Evolutionary conservation across 1,140 invertebrate genomes (phyloP).

Genomic region (Gryon sp.): DNA sequence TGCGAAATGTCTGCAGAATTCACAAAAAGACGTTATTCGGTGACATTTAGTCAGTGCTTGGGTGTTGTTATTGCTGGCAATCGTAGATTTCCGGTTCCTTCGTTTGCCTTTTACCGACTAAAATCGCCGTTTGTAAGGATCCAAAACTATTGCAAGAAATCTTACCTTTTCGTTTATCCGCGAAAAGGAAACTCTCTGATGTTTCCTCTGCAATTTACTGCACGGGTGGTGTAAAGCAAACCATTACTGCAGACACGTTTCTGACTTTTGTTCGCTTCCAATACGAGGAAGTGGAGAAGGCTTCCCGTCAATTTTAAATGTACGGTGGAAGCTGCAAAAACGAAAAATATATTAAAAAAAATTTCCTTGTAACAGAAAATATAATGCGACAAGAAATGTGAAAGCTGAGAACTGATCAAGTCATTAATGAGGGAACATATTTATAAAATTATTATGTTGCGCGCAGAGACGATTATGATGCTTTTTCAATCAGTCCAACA

Average conservation of each 20-base stretch:
- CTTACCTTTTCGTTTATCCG: slow-evolving; percentile 20
- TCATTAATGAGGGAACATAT: neutral
- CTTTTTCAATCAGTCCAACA: slow-evolving; percentile 6
- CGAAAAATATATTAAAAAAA: no score
- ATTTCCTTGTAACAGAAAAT: no score
- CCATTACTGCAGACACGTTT: slow-evolving; percentile 11
- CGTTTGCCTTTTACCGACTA: no score
- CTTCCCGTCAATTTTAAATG: no score
- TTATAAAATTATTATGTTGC: neutral
- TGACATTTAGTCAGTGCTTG: slow-evolving; percentile 46
- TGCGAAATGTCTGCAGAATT: slow-evolving; percentile 65
- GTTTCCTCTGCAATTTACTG: slow-evolving; percentile 40
- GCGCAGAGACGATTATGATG: neutral
- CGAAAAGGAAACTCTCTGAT: slow-evolving; percentile 1
- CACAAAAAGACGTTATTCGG: slow-evolving; percentile 42
- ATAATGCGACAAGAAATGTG: no score
- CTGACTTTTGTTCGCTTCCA: slow-evolving; percentile 7
- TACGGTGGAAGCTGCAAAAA: neutral
- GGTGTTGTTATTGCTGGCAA: slow-evolving; percentile 56
- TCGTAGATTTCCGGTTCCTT: slow-evolving; percentile 69
- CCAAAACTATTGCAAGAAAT: slow-evolving; percentile 33
- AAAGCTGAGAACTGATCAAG: neutral
- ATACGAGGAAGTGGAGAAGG: no score
- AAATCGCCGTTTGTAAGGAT: no score
- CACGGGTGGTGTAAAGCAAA: slow-evolving; percentile 20